Base-by-base conservation (phyloP, 2,797 vertebrate species). In the Anabas testudineus region DNA sequence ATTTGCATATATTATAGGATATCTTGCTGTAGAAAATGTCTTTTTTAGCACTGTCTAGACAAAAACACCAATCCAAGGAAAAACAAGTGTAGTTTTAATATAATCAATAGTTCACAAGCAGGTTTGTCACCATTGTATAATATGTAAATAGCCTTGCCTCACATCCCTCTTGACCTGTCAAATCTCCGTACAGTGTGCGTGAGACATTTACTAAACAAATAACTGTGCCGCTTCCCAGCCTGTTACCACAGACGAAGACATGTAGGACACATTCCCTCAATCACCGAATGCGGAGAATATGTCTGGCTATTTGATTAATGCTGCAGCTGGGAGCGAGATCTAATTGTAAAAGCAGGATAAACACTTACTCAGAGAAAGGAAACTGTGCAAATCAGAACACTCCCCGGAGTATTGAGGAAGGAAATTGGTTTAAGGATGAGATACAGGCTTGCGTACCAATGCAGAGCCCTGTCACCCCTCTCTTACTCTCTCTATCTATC, bases 261-360 rank as follows among this genome's bases (percentile, higher is more conserved):
- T 71, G 76, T 69, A 53, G 77, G 82, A 76, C 76, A 72, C 78
- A 63, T 81, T 86, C 80, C 70, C 67, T 81, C 82, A 70, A 71
- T 84, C 83, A 86, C 79, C 58, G 82, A 80, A 84, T 73, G 82
- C 74, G 8, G 61, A 87, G 82, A 87, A 80, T 71, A 79, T 56
- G 86, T 85, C 88, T 73, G 85, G 77, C 81, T 74, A 82, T 90
- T 91, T 90, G 85, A 93, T 93, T 91, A 91, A 92, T 91, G 90
- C 78, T 71, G 73, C 78, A 74, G 83, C 86, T 80, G 84, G 88
- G 88, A 88, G 87, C 65, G 13, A 82, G 86, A 88, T 91, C 88
- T 92, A 93, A 93, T 93, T 93, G 91, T 91, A 81, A 89, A 89
- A 87, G 82, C 85, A 87, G 91, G 86, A 92, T 91, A 93, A 94